A percentile compares a stretch with the other conserved stretches of the same genome.
Conservation (phyloP, 2,797 vertebrate genomes). For the Orientallactaga sibirica region DNA sequence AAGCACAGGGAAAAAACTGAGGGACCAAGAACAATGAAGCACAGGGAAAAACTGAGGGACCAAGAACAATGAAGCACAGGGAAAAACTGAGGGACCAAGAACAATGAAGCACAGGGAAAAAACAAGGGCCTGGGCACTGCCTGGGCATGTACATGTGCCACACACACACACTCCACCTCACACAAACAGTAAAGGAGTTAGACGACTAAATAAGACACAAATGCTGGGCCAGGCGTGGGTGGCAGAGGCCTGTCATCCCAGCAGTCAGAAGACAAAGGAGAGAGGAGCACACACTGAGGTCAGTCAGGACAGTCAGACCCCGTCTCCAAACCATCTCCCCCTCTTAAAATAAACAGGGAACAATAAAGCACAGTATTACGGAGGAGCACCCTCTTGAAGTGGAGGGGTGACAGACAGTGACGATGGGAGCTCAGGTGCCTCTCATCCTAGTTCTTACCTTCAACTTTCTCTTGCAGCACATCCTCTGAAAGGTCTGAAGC, state of each 20-base stretch:
- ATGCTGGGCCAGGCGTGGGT: neutral
- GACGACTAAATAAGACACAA: neutral
- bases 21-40: no score
- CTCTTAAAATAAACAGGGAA: neutral
- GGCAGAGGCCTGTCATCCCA: neutral
- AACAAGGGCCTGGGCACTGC: no score
- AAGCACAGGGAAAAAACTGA: no score
- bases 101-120: no score
- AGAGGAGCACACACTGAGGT: neutral
- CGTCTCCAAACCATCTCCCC: neutral
- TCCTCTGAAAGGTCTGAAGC: constrained; percentile 93
- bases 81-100: no score
- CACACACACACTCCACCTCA: no score
- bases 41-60: no score
- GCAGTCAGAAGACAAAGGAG: neutral
- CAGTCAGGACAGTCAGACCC: neutral
- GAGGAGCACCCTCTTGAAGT: neutral
- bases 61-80: no score
- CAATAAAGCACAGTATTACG: neutral
- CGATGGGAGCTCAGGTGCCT: neutral
- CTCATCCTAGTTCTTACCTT: constrained; percentile 88
- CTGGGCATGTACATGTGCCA: no score
- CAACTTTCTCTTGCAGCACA: constrained; percentile 91
- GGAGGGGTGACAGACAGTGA: neutral
- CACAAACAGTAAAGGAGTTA: neutral